Conservation (phyloP, 2,113 vertebrate genomes). For the Abramis brama region DNA sequence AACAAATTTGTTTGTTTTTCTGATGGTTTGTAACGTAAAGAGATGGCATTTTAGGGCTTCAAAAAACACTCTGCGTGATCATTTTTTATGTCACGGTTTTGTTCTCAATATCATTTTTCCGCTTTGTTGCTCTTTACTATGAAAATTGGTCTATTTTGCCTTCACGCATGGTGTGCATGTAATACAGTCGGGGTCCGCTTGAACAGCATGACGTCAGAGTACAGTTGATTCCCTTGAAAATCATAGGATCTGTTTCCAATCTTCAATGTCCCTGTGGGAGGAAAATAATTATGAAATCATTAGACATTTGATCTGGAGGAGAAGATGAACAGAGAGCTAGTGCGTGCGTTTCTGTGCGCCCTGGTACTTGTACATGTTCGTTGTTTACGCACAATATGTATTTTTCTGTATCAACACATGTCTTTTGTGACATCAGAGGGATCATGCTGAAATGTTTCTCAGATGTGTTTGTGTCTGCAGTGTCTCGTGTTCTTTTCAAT, state of each 20-base stretch:
- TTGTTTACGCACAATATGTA: neutral
- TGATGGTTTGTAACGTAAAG: neutral
- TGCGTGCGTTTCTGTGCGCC: neutral
- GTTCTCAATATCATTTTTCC: neutral
- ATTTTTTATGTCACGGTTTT: neutral
- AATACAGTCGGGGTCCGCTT: neutral
- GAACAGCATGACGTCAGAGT: neutral
- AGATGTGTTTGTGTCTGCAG: constrained; percentile 6
- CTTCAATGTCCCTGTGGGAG: constrained; percentile 11
- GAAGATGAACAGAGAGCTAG: neutral
- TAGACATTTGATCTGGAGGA: neutral
- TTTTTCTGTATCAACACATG: neutral
- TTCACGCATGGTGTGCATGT: neutral
- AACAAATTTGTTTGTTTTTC: neutral
- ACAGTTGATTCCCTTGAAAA: neutral
- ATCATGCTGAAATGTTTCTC: constrained; percentile 11
- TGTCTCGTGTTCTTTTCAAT: constrained; percentile 9
- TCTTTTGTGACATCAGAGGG: neutral
- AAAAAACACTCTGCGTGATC: neutral
- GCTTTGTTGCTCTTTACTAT: neutral
- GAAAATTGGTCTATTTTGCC: neutral
- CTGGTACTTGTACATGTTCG: neutral
- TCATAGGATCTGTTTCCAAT: constrained; percentile 3
- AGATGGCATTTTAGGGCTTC: neutral
- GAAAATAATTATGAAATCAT: constrained; percentile 18